phyloP scores from a whole-genome alignment of 2,797 vertebrate genomes.

The Pipistrellus nathusii region DNA sequence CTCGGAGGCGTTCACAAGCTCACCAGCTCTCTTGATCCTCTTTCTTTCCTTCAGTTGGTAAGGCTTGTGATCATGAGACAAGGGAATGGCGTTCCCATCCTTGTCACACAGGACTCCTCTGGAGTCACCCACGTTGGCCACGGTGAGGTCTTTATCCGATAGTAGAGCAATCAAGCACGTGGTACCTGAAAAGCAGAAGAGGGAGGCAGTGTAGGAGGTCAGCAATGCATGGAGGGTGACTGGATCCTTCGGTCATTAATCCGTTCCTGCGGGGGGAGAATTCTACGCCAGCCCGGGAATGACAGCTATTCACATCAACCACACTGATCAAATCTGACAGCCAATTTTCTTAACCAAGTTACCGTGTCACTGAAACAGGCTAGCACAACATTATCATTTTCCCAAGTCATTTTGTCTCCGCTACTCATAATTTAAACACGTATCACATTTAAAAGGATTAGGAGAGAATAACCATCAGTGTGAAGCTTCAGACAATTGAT shows the following conservation, averaged over 20 bases:
- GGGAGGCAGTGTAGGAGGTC: background rate
- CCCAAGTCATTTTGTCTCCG: slow-evolving; percentile 64
- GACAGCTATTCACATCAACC: slow-evolving; percentile 29
- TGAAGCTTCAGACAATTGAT: background rate
- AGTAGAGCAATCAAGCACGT: slow-evolving; percentile 96
- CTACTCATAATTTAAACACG: slow-evolving; percentile 65
- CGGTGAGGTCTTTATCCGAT: slow-evolving; percentile 96
- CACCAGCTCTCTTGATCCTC: slow-evolving; percentile 98
- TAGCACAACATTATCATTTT: slow-evolving; percentile 54
- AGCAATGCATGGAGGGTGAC: background rate
- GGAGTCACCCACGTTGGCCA: slow-evolving; percentile 98
- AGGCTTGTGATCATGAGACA: slow-evolving; percentile 99
- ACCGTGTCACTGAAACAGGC: slow-evolving; percentile 40
- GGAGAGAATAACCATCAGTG: slow-evolving; percentile 14
- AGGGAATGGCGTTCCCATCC: slow-evolving; percentile 96
- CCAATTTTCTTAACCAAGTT: slow-evolving; percentile 68
- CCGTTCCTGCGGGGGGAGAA: slow-evolving; percentile 4
- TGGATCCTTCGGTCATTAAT: slow-evolving; percentile 12
- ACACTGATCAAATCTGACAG: slow-evolving; percentile 74
- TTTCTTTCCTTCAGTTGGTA: slow-evolving; percentile 99
- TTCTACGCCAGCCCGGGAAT: background rate
- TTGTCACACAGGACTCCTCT: slow-evolving; percentile 98
- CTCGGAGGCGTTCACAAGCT: slow-evolving; percentile 38
- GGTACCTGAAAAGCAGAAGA: slow-evolving; percentile 89
- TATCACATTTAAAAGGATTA: slow-evolving; percentile 55